phyloP scores from a whole-genome alignment of 1,140 invertebrate genomes.

The Trachymyrmex cornetzi region DNA sequence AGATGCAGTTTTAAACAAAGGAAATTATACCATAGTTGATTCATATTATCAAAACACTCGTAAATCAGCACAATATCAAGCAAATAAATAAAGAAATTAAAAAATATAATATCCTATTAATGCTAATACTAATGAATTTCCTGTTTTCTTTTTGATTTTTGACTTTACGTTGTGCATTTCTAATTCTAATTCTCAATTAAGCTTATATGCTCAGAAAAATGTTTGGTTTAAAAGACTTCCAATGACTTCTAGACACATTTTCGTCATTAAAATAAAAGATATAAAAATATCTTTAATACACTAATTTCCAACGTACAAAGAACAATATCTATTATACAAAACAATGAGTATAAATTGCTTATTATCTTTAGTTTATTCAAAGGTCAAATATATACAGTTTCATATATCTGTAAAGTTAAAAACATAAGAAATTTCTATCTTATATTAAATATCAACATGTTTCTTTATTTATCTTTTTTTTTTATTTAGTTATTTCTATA shows the following conservation, averaged over 20 bases:
- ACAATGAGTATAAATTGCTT: neutral
- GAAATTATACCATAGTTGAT: neutral
- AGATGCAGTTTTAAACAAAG: neutral
- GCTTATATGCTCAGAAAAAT: neutral
- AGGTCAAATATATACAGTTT: neutral
- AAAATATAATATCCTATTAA: neutral
- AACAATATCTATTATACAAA: neutral
- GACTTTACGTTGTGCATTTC: neutral
- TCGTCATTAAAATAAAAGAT: neutral
- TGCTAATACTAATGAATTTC: neutral
- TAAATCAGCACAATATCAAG: neutral
- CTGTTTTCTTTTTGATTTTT: neutral
- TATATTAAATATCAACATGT: neutral
- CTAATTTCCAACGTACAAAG: neutral
- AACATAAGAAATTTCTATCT: neutral
- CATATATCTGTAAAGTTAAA: neutral
- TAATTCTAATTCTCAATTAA: neutral
- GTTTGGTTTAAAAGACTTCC: neutral
- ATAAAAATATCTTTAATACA: neutral
- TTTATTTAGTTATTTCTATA: neutral
- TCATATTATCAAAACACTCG: neutral
- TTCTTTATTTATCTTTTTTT: neutral
- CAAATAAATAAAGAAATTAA: neutral
- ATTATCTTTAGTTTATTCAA: neutral
- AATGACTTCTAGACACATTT: neutral